Percentiles rank a stretch among this genome's conserved stretches.
phyloP scores from a whole-genome alignment of 1,140 invertebrate species.

The Scaptomyza pallida region DNA sequence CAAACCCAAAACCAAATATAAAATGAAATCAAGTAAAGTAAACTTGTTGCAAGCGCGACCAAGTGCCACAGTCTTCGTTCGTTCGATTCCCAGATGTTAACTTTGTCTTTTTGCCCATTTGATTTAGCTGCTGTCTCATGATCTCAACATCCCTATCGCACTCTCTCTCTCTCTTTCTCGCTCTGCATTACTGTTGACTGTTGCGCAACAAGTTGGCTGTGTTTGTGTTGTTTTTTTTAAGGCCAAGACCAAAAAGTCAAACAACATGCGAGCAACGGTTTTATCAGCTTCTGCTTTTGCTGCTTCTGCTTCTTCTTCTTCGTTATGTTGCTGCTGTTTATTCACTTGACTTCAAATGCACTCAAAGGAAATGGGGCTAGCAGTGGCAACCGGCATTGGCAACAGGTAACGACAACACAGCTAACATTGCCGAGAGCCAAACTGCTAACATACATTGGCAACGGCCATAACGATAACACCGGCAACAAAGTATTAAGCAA shows the following conservation, averaged over 20 bases:
- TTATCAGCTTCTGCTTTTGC: conserved; percentile 37
- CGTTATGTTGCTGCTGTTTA: conserved; percentile 38
- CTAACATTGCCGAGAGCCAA: conserved; percentile 26
- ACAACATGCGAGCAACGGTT: conserved; percentile 43
- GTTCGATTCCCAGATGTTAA: conserved; percentile 6
- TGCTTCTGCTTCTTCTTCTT: conserved; percentile 25
- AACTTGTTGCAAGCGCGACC: conserved; percentile 54
- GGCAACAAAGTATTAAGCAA: conserved; percentile 22
- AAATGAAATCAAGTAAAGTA: conserved; percentile 33
- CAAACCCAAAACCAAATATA: conserved; percentile 18
- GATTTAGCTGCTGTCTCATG: conserved; percentile 15
- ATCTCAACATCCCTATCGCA: not conserved
- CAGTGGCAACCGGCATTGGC: conserved; percentile 49
- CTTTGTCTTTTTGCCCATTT: not conserved
- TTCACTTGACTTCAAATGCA: conserved; percentile 72
- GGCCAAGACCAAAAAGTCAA: conserved; percentile 60
- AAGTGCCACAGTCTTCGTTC: conserved; percentile 47
- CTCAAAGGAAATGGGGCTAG: conserved; percentile 69
- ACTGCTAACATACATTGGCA: conserved; percentile 6
- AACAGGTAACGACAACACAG: conserved; percentile 39
- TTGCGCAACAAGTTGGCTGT: conserved; percentile 68
- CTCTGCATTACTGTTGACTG: conserved; percentile 15
- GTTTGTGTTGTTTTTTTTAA: conserved; percentile 64
- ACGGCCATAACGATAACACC: conserved; percentile 11
- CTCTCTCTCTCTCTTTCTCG: not conserved